These are phyloP conservation scores for Agonopterix heracliana DNA, from an alignment of 2,888 invertebrate species.

Conservation along the genomic window DNA sequence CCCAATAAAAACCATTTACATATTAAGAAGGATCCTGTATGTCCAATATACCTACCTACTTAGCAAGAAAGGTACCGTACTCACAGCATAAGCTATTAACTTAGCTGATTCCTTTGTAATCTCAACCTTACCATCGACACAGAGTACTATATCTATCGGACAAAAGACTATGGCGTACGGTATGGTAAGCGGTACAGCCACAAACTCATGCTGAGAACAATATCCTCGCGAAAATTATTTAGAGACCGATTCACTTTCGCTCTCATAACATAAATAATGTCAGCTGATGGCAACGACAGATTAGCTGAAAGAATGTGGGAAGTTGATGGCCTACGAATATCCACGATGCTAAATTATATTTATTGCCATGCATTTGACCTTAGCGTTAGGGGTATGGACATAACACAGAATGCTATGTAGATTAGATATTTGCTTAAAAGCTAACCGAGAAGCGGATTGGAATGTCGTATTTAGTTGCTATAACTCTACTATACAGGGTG, in stretches of 20 bases:
- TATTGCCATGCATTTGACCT: slow-evolving; percentile 10
- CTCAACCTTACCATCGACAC: slow-evolving; percentile 6
- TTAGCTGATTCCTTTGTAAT: neutral
- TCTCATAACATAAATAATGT: slow-evolving; percentile 31
- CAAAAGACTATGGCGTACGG: slow-evolving; percentile 15
- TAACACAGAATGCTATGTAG: slow-evolving; percentile 1
- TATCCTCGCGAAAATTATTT: slow-evolving; percentile 67
- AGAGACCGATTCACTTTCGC: slow-evolving; percentile 64
- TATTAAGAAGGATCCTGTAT: no score
- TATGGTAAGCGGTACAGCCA: neutral
- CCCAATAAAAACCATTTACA: no score
- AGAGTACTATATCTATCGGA: no score
- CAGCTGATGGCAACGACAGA: slow-evolving; percentile 35
- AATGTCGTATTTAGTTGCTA: no score
- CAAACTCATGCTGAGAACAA: slow-evolving; percentile 62
- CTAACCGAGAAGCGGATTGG: no score
- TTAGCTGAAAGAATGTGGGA: slow-evolving; percentile 29
- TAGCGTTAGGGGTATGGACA: neutral
- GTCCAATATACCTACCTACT: no score
- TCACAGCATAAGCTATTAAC: no score
- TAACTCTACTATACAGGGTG: no score
- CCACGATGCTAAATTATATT: slow-evolving; percentile 11
- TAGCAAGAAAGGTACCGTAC: no score
- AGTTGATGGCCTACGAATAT: slow-evolving; percentile 19
- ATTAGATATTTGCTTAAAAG: neutral